phyloP scores from a whole-genome alignment of 1,140 invertebrate genomes.

The Drosophila miranda region DNA sequence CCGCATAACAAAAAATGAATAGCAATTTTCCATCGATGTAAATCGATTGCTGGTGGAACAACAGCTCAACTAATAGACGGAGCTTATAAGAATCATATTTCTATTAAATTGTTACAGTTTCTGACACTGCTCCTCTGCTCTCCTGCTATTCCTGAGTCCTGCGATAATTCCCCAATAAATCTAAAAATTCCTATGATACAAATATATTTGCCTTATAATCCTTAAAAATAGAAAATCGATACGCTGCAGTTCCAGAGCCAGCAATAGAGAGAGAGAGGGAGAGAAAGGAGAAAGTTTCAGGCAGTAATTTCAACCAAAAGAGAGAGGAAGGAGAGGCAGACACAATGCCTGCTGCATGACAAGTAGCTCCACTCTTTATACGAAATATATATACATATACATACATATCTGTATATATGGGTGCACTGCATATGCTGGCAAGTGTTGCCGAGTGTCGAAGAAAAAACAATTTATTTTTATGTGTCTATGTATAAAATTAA shows the following conservation, averaged over 20 bases:
- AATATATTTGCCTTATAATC: constrained; percentile 45
- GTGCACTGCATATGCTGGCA: constrained; percentile 61
- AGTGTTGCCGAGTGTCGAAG: constrained; percentile 59
- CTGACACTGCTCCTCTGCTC: constrained; percentile 5
- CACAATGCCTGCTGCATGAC: constrained; percentile 64
- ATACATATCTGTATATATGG: constrained; percentile 5
- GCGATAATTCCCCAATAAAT: constrained; percentile 42
- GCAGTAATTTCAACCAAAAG: constrained; percentile 46
- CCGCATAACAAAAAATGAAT: neutral
- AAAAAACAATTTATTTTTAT: constrained; percentile 78
- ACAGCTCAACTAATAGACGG: constrained; percentile 7
- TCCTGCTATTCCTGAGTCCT: constrained; percentile 3
- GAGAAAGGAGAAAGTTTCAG: constrained; percentile 4
- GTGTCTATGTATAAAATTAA: constrained; percentile 75
- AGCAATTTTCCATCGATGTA: constrained; percentile 1
- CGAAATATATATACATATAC: neutral
- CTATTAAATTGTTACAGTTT: constrained; percentile 5
- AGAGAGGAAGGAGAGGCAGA: constrained; percentile 21
- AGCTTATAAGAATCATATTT: constrained; percentile 24
- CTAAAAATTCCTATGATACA: constrained; percentile 20
- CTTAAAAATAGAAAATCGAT: constrained; percentile 63
- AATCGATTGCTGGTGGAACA: neutral
- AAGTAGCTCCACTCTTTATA: constrained; percentile 28
- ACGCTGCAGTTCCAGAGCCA: constrained; percentile 53
- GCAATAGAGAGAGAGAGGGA: neutral